Conservation (phyloP, 2,888 invertebrate genomes). For the Leptothorax acervorum region DNA sequence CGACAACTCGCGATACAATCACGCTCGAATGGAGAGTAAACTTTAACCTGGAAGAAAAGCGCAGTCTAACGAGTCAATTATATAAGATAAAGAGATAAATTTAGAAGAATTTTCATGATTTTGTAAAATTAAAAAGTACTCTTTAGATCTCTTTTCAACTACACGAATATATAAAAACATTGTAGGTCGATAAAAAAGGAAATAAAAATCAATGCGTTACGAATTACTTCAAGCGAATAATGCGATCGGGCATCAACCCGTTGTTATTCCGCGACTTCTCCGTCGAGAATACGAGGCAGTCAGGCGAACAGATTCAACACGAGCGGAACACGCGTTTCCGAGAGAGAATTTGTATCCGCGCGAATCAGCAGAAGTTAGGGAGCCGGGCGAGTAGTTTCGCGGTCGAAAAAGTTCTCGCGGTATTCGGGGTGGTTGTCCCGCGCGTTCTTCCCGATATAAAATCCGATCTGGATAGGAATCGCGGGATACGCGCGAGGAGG, state of each 20-base stretch:
- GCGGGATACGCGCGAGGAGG: background rate
- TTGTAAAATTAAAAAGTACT: background rate
- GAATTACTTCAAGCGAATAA: conserved; percentile 7
- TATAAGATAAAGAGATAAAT: background rate
- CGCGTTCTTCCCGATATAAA: conserved; percentile 42
- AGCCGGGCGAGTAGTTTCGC: conserved; percentile 32
- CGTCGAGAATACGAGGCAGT: background rate
- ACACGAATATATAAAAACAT: background rate
- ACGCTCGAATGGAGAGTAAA: background rate
- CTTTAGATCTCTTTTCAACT: background rate
- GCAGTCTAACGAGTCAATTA: conserved; percentile 28
- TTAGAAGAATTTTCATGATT: background rate
- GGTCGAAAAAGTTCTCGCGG: conserved; percentile 43
- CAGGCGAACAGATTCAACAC: conserved; percentile 44
- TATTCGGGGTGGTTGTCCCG: conserved; percentile 16
- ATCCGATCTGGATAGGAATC: conserved; percentile 17
- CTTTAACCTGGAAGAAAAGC: conserved; percentile 10
- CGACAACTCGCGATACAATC: conserved; percentile 38
- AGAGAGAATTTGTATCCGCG: conserved; percentile 45
- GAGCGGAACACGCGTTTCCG: conserved; percentile 60
- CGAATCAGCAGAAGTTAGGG: conserved; percentile 46
- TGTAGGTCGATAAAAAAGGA: background rate
- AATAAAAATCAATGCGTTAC: background rate
- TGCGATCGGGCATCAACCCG: background rate
- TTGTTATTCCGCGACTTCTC: conserved; percentile 23